Percentiles rank a stretch among this genome's conserved stretches.
Evolutionary conservation across 2,113 vertebrate genomes (phyloP).

Genomic region (Scartelaos histophorus): DNA sequence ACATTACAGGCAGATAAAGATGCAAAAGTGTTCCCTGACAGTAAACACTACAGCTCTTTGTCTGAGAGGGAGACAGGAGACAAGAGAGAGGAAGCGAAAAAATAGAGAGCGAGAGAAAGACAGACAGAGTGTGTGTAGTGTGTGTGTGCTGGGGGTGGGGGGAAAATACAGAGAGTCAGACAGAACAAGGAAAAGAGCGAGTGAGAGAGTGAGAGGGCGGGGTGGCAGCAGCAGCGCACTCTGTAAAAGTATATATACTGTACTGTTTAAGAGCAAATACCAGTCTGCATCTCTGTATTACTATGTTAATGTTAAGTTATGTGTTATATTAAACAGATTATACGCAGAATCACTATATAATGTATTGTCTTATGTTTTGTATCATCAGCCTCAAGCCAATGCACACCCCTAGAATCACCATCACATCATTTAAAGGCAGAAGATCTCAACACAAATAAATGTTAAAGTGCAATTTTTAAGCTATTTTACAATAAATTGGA

Average conservation of each 20-base stretch:
- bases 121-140: too few species aligned
- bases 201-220: too few species aligned
- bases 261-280: background rate
- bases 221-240: background rate
- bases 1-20: constrained; percentile 26
- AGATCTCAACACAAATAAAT: too few species aligned
- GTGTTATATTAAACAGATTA: too few species aligned
- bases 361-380: too few species aligned
- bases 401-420: too few species aligned
- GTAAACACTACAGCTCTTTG: constrained; percentile 6
- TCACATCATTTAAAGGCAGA: too few species aligned
- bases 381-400: too few species aligned
- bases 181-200: too few species aligned
- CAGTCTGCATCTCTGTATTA: background rate
- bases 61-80: background rate
- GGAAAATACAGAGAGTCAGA: too few species aligned
- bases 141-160: too few species aligned
- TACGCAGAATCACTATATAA: too few species aligned
- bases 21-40: constrained; percentile 26
- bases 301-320: background rate
- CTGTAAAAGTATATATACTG: background rate
- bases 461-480: background rate
- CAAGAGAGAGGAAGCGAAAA: background rate
- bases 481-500: background rate
- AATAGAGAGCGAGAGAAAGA: constrained; percentile 27